Evolutionary conservation across 1,140 invertebrate species (phyloP).

Genomic region (Hetaerina americana): DNA sequence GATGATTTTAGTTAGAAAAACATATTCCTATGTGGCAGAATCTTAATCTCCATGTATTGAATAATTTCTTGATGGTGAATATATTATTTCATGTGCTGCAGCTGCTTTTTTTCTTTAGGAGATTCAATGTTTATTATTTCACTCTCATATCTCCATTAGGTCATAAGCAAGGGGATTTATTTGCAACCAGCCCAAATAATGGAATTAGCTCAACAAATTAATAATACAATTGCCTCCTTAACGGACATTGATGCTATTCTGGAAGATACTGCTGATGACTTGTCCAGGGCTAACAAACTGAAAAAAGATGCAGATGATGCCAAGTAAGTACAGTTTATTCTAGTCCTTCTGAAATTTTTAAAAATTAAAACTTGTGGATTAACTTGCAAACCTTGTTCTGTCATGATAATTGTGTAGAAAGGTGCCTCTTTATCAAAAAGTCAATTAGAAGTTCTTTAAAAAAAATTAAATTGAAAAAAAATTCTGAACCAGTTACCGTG

Average conservation of each 20-base stretch:
- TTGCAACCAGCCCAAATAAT: constrained; percentile 75
- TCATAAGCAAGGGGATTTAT: constrained; percentile 48
- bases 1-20: too few species aligned
- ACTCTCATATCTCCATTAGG: constrained; percentile 23
- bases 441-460: too few species aligned
- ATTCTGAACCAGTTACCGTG: too few species aligned
- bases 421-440: too few species aligned
- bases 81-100: too few species aligned
- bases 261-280: constrained; percentile 63
- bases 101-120: too few species aligned
- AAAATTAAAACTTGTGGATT: background rate
- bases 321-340: constrained; percentile 42
- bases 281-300: constrained; percentile 55
- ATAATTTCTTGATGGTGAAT: too few species aligned
- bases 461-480: too few species aligned
- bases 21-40: background rate
- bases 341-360: background rate
- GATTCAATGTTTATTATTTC: too few species aligned
- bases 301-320: constrained; percentile 62
- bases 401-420: too few species aligned
- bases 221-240: constrained; percentile 67
- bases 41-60: background rate
- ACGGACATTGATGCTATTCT: constrained; percentile 86
- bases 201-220: constrained; percentile 67
- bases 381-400: background rate